Percentiles rank a stretch among this genome's conserved stretches.
Conservation (phyloP, 2,888 invertebrate species). For the Luffia ferchaultella region DNA sequence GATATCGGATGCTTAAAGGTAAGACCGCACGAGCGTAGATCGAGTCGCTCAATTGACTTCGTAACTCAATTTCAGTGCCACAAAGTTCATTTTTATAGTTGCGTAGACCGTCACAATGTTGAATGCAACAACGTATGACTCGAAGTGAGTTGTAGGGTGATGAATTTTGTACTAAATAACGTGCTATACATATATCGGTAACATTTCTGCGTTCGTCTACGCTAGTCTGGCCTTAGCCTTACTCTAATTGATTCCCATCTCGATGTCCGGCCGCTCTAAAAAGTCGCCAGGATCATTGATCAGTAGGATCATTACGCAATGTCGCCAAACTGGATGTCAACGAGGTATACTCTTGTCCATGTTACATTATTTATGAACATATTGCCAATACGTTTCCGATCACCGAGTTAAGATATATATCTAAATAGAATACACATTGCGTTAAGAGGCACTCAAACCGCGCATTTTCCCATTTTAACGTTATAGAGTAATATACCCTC, state of each 20-base stretch:
- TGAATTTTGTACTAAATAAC: no score
- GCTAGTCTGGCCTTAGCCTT: no score
- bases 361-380: conserved; percentile 47
- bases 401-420: background rate
- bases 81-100: no score
- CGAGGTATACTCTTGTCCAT: conserved; percentile 32
- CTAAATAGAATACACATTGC: background rate
- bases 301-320: conserved; percentile 54
- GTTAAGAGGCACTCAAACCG: background rate
- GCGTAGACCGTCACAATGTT: no score
- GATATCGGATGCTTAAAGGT: no score
- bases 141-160: no score
- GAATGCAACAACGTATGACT: no score
- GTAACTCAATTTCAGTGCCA: no score
- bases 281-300: conserved; percentile 52
- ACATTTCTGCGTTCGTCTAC: no score
- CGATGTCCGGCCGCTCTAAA: conserved; percentile 22
- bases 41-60: no score
- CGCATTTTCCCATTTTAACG: background rate
- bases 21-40: no score
- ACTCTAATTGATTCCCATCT: conserved; percentile 49
- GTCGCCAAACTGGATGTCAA: conserved; percentile 54
- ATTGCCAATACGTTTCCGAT: background rate
- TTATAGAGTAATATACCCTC: background rate
- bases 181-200: no score